Percentiles rank a stretch among this genome's conserved stretches.
phyloP scores from a whole-genome alignment of 2,888 invertebrate species.

The Tipula lateralis region DNA sequence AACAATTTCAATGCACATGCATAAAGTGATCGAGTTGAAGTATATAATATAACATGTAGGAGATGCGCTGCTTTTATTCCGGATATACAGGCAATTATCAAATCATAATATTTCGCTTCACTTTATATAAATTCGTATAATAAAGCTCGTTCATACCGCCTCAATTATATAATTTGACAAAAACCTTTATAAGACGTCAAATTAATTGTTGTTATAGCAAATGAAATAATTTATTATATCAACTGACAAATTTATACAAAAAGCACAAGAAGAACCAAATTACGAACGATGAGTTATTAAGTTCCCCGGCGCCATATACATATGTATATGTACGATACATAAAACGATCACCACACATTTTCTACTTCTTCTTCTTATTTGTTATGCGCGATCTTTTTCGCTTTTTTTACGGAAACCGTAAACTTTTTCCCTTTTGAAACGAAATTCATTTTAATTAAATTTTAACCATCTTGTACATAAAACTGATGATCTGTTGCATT shows the following conservation, averaged over 20 bases:
- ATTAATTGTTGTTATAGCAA: conserved; percentile 14
- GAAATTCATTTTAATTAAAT: neutral
- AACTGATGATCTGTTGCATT: neutral
- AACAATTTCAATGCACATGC: too few species aligned
- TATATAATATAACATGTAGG: too few species aligned
- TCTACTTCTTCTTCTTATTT: neutral
- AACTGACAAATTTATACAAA: neutral
- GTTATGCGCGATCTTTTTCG: neutral
- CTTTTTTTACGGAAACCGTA: neutral
- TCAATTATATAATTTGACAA: neutral
- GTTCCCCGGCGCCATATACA: neutral
- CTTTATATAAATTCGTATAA: neutral
- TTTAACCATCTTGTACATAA: neutral
- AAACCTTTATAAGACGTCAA: conserved; percentile 2
- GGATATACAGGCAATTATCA: neutral
- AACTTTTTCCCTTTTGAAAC: neutral
- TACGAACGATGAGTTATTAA: neutral
- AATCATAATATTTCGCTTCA: neutral
- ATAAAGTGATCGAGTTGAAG: too few species aligned
- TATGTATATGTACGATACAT: too few species aligned
- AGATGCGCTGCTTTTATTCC: too few species aligned
- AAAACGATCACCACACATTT: neutral
- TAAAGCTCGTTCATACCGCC: neutral
- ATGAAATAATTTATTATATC: neutral
- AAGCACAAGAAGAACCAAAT: neutral